phyloP scores from a whole-genome alignment of 1,140 invertebrate species.

The Amyelois transitella region DNA sequence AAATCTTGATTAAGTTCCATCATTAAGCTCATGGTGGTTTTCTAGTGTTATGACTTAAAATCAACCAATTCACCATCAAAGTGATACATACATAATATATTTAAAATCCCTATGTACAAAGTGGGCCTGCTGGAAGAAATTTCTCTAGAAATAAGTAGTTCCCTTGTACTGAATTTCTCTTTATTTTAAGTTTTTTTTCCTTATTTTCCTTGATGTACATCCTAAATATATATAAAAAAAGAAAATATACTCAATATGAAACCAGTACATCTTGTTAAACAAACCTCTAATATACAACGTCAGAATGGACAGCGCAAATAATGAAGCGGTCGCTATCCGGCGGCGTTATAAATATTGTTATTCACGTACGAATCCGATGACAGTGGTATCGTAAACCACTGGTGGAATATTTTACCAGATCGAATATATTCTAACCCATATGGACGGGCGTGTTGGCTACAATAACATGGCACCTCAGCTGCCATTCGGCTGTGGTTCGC shows the following conservation, averaged over 20 bases:
- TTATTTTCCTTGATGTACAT: too few relatives aligned
- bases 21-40: too few relatives aligned
- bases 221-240: too few relatives aligned
- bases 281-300: neutral
- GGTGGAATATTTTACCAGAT: conserved; percentile 37
- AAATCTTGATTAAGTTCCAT: too few relatives aligned
- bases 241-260: neutral
- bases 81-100: too few relatives aligned
- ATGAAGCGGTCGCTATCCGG: neutral
- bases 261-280: neutral
- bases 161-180: too few relatives aligned
- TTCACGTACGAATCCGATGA: conserved; percentile 29
- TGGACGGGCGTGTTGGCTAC: conserved; percentile 58
- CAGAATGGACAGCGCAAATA: neutral
- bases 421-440: conserved; percentile 56
- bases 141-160: too few relatives aligned
- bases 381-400: conserved; percentile 33
- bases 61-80: too few relatives aligned
- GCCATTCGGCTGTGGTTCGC: conserved; percentile 29
- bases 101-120: too few relatives aligned
- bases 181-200: too few relatives aligned
- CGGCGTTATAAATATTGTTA: conserved; percentile 9
- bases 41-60: too few relatives aligned
- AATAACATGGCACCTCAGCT: conserved; percentile 58
- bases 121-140: too few relatives aligned